Evolutionary conservation across 2,797 vertebrate species (phyloP).

Genomic region (Naso thynnoides): DNA sequence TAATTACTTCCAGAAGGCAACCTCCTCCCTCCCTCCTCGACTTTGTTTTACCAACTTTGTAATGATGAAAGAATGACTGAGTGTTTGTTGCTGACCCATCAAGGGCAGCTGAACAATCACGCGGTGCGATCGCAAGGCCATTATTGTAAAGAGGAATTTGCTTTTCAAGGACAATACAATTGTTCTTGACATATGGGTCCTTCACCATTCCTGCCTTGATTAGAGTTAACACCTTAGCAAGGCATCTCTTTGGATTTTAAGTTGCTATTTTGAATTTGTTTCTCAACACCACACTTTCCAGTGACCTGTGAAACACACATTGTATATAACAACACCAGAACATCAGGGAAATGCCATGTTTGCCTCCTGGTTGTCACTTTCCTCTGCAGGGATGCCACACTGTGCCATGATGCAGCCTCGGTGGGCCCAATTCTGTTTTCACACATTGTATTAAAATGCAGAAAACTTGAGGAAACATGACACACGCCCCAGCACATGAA

Average conservation of each 20-base stretch:
- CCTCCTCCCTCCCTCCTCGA: slow-evolving; percentile 10
- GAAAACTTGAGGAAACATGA: slow-evolving; percentile 67
- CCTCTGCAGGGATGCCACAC: slow-evolving; percentile 54
- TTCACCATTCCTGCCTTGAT: slow-evolving; percentile 24
- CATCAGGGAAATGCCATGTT: slow-evolving; percentile 53
- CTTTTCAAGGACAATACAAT: slow-evolving; percentile 64
- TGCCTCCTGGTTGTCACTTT: slow-evolving; percentile 65
- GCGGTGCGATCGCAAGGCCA: slow-evolving; percentile 32
- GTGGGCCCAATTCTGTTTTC: slow-evolving; percentile 57
- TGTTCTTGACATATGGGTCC: slow-evolving; percentile 60
- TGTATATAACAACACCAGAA: slow-evolving; percentile 24
- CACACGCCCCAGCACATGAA: slow-evolving; percentile 55
- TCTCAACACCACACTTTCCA: not conserved
- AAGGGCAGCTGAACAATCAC: slow-evolving; percentile 68
- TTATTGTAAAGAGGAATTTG: slow-evolving; percentile 51
- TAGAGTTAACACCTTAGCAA: slow-evolving; percentile 38
- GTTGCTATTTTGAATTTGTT: slow-evolving; percentile 16
- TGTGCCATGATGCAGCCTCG: slow-evolving; percentile 60
- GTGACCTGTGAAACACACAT: slow-evolving; percentile 43
- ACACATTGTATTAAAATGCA: slow-evolving; percentile 64
- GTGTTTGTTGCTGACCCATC: slow-evolving; percentile 61
- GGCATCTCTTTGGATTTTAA: slow-evolving; percentile 22
- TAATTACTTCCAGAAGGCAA: slow-evolving; percentile 81
- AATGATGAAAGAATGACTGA: slow-evolving; percentile 57
- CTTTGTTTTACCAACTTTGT: slow-evolving; percentile 68